Base-by-base conservation (phyloP, 2,113 vertebrate species). In the Ammospiza nelsoni region DNA sequence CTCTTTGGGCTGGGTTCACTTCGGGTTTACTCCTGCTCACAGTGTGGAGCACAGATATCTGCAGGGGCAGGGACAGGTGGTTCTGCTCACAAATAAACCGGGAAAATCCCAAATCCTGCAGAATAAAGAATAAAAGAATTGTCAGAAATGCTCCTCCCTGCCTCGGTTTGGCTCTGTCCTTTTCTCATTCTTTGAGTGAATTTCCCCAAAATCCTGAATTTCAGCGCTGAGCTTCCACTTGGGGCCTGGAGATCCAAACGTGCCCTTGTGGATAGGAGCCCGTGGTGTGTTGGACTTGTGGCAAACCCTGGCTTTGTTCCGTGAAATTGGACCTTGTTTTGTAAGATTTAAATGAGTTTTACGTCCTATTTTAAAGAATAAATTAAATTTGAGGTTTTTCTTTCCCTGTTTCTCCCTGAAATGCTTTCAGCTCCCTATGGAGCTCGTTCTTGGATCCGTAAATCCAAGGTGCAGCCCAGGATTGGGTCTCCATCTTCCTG, bases 181-280 rank as follows among this genome's bases (percentile, higher is more conserved):
- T 20, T 20, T 33, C 48, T 39, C 9, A 3, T 55, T 72, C 39
- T 72, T 65, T 16, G 29, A 37, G 44, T 37, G 16, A 12, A 4
- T 77, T 7, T 65, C 33, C 72, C 72, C 72, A 21, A 52, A 76
- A 3, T 52, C 25, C 18, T 46, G 21, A 41, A 41, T 62, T 83
- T 69, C n/a, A 3, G 6, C 28, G 25, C 28, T 10, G n/a, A 54
- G 17, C 25, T 85, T 78, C 41, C 62, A 5, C 39, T 61, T 22
- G 11, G 35, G 24, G 5, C 0, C 0, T 17, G 17, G 17, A 12
- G 31, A 9, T 68, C 33, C 22, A 7, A 9, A 12, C 0, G 2
- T 43, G 15, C 7, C 37, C 33, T 35, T 18, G 23, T 61, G 41
- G 72, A 49, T 6, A 31, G 67, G 44, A 88, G 49, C 41, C 48